Evolutionary conservation across 1,140 invertebrate species (phyloP), one percentile per base, ranked within the genome.

Genomic region (Brachionus angularis): DNA sequence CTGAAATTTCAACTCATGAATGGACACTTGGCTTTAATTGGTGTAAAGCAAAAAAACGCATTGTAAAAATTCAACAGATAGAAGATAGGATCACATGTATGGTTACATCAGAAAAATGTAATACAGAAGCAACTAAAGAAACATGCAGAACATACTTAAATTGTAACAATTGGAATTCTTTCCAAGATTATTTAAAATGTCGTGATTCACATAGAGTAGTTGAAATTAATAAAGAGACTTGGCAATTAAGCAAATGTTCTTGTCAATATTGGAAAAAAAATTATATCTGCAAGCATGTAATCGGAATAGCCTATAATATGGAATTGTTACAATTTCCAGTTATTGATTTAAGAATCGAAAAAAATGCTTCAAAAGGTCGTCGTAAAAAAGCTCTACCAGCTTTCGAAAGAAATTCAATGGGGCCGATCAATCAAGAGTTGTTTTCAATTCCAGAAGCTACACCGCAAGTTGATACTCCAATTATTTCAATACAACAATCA

Each of bases 341-440:
- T 49, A 2, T 49, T 44, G 16, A 53, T 53, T 53, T 53, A 53
- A 31, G 1, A 31, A 31, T 31, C 10, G 25, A 53, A 53, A 53
- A 31, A 53, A 53, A 53, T 53, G 27, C 25, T 53, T 29, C 27
- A 53, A 53, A 53, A 53, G 50, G 27, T 31, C 27, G 50, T 53
- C 14, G 50, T 31, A 53, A 53, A 29, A 53, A 31, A 33, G 50
- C 10, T 7, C n/a, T 31, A 53, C 4, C 29, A 29, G 50, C 50
- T 25, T n/a, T 53, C 1, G 25, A 53, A 29, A 10, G 50, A 31
- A 33, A 53, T 53, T 53, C 50, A 53, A 53, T 33, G 27, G 50
- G 50, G 16, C 50, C 50, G 29, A 31, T 33, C 29, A 33, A 53
- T 53, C 2, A 29, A 53, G 50, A 53, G 33, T 53, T 53, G 5